These are phyloP conservation scores for Phoenicopterus ruber DNA, from an alignment of 2,113 vertebrate genomes.

Conservation along the genomic window DNA sequence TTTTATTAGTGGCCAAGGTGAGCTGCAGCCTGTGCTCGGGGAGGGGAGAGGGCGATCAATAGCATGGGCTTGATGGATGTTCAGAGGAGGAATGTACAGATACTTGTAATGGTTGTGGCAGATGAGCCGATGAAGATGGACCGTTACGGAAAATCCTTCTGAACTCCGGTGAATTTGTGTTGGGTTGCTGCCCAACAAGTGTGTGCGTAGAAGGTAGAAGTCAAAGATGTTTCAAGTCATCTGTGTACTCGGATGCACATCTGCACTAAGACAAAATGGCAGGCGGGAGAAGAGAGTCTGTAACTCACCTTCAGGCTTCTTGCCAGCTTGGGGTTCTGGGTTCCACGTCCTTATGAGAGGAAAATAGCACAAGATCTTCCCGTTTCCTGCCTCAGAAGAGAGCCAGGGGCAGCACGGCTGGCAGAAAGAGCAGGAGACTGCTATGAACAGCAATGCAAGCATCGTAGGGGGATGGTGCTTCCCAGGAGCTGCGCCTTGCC, in stretches of 20 bases:
- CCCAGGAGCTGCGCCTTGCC: not conserved
- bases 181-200: not conserved
- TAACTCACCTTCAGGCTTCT: not conserved
- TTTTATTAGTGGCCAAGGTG: not conserved
- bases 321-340: not conserved
- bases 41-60: not conserved
- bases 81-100: not conserved
- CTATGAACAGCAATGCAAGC: not conserved
- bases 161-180: not conserved
- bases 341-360: not conserved
- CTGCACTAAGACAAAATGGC: not conserved
- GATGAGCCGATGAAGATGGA: not conserved
- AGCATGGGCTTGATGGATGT: not conserved
- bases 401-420: not conserved
- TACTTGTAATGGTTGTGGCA: not conserved
- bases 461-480: not conserved
- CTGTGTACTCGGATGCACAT: not conserved
- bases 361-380: not conserved
- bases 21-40: not conserved
- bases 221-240: not conserved
- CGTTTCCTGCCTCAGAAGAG: not conserved
- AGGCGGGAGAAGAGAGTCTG: not conserved
- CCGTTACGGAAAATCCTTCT: not conserved
- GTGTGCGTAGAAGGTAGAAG: not conserved
- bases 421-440: not conserved